phyloP scores from a whole-genome alignment of 2,888 invertebrate genomes.

The Exephanes ischioxanthus region DNA sequence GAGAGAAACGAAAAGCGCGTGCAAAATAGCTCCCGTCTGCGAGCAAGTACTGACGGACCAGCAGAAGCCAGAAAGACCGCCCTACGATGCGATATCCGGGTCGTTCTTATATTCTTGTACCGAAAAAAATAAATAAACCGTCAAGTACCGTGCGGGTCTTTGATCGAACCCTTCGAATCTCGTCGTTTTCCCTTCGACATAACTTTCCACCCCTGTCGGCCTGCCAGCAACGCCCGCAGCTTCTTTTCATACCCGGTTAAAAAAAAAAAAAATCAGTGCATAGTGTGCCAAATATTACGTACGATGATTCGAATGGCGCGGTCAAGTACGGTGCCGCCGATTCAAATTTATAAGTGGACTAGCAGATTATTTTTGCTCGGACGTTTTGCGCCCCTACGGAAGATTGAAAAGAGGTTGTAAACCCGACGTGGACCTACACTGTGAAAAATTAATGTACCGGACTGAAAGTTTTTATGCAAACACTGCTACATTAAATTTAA shows the following conservation, averaged over 20 bases:
- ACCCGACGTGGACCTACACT: no score
- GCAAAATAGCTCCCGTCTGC: slow-evolving; percentile 43
- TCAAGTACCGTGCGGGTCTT: slow-evolving; percentile 41
- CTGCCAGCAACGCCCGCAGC: slow-evolving; percentile 23
- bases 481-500: no score
- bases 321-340: neutral
- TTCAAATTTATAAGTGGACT: neutral
- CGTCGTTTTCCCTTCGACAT: slow-evolving; percentile 33
- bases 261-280: slow-evolving; percentile 24
- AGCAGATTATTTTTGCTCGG: neutral
- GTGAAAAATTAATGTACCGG: no score
- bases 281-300: neutral
- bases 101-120: slow-evolving; percentile 48
- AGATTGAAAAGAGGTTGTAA: no score
- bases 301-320: neutral
- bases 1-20: slow-evolving; percentile 8
- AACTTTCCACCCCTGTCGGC: slow-evolving; percentile 37
- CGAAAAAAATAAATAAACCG: slow-evolving; percentile 5
- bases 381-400: no score
- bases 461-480: no score
- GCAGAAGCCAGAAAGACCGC: slow-evolving; percentile 34
- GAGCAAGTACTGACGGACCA: slow-evolving; percentile 39
- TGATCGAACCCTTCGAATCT: slow-evolving; percentile 43
- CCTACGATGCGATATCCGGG: slow-evolving; percentile 44
- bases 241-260: slow-evolving; percentile 3